Conservation (phyloP, 1,140 invertebrate species). For the Triops longicaudatus region DNA sequence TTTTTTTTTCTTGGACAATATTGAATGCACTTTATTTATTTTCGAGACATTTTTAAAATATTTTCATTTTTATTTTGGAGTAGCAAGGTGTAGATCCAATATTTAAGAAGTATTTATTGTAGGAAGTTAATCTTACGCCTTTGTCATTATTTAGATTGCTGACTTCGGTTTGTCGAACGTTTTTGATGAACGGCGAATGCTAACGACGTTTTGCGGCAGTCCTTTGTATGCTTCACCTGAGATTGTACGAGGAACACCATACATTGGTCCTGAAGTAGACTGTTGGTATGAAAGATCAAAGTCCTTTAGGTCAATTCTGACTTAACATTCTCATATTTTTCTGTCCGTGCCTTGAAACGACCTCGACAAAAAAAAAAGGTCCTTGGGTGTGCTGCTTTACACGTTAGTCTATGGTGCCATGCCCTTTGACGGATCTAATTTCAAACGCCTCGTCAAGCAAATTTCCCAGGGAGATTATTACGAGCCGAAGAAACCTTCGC, state of each 20-base stretch:
- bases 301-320: neutral
- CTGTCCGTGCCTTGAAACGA: neutral
- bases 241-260: conserved; percentile 95
- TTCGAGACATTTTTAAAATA: too few relatives aligned
- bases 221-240: conserved; percentile 97
- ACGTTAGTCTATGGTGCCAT: conserved; percentile 98
- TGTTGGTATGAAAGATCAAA: conserved; percentile 37
- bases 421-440: conserved; percentile 99
- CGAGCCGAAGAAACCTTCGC: conserved; percentile 87
- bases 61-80: too few relatives aligned
- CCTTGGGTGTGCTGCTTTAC: conserved; percentile 91
- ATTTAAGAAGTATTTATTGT: too few relatives aligned
- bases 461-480: conserved; percentile 96
- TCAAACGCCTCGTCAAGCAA: conserved; percentile 90
- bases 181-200: conserved; percentile 76
- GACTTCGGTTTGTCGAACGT: conserved; percentile 99
- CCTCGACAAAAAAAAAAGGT: conserved; percentile 59
- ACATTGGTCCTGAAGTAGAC: conserved; percentile 85
- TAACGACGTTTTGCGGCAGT: conserved; percentile 95
- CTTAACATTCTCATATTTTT: neutral
- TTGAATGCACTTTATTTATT: too few relatives aligned
- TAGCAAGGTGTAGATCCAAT: too few relatives aligned
- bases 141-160: conserved; percentile 64
- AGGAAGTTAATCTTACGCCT: too few relatives aligned
- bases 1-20: too few relatives aligned